Evolutionary conservation across 2,888 invertebrate species (phyloP), one percentile per base, ranked within the genome.

Genomic region (Dorcus parallelipipedus): DNA sequence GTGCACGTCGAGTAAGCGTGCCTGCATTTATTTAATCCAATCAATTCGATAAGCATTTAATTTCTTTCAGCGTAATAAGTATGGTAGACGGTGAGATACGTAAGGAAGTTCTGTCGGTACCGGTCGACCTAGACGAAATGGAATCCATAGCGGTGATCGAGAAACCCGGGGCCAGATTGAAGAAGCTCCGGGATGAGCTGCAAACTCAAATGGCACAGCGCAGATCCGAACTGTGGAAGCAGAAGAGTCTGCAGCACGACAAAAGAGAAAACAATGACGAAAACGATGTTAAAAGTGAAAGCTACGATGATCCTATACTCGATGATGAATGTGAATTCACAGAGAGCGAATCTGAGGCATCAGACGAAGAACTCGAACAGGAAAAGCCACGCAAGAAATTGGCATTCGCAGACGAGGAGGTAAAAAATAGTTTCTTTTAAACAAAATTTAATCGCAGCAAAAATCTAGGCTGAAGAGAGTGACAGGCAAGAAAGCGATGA

Each of bases 91-190:
- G 79, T 3, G 78, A 78, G 68, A 66, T 82, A 43, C 78, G 79
- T 65, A 73, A 81, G 65, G 76, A 79, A 69, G 75, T 72, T 42
- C 64, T 78, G 55, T 69, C 72, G 23, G 61, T 79, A 63, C 63
- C 70, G 53, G 63, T 73, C 4, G 71, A 73, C 56, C 71, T 71
- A 64, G 78, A 54, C 67, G 75, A 76, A 14, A 56, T 63, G 5
- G 67, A 66, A 51, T 62, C 62, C 9, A 63, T 69, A 54, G 70
- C 58, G 58, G 68, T 65, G 49, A 74, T 80, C 10, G 79, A 79
- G 38, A 84, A 86, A 72, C 89, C 91, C 43, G 92, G 94, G 0
- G 85, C 85, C 2, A 88, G 86, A 66, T 83, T 89, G 63, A 74
- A 82, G n/a, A 86, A 84, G 66, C 78, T 95, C 52, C 88, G 87